Evolutionary conservation across 2,797 vertebrate species (phyloP).

Genomic region (Acrossocheilus fasciatus): DNA sequence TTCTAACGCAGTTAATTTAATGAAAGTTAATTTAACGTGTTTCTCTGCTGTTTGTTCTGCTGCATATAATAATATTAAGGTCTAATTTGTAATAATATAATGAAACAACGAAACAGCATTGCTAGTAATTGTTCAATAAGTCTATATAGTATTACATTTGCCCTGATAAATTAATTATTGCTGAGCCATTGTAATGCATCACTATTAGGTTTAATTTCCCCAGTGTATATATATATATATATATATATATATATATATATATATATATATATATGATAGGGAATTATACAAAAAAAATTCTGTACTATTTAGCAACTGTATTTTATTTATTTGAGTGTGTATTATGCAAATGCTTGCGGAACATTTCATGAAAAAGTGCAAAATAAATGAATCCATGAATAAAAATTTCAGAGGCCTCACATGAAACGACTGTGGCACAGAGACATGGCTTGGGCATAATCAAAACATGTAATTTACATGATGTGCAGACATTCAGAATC

Average conservation of each 20-base stretch:
- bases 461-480: background rate
- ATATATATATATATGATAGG: background rate
- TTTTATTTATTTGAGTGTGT: background rate
- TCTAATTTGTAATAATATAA: constrained; percentile 1
- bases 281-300: background rate
- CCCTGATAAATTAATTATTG: background rate
- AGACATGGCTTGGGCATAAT: background rate
- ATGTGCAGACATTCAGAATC: background rate
- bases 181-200: background rate
- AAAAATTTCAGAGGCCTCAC: background rate
- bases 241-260: too few species aligned
- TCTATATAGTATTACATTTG: constrained; percentile 16
- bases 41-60: background rate
- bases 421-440: background rate
- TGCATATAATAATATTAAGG: background rate
- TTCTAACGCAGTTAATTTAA: background rate
- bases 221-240: background rate
- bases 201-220: constrained; percentile 6
- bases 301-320: constrained; percentile 4
- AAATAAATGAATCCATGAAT: constrained; percentile 18
- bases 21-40: background rate
- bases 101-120: constrained; percentile 22
- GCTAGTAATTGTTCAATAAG: constrained; percentile 11
- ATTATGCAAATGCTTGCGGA: background rate
- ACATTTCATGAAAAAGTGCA: background rate